Evolutionary conservation across 2,113 vertebrate species (phyloP).

Genomic region (Pogona vitticeps): DNA sequence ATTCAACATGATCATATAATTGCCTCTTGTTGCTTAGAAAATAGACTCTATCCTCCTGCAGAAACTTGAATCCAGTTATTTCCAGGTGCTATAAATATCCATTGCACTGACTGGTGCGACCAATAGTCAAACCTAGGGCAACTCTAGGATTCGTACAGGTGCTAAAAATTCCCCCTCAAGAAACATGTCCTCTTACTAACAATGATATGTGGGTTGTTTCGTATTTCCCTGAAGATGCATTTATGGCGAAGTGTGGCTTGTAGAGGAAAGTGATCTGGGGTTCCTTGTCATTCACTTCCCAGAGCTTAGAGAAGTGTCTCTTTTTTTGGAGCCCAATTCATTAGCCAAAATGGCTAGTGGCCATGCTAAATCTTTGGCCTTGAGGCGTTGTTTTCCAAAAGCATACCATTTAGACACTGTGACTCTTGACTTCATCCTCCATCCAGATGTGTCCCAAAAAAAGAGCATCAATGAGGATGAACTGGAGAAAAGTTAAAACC

Average conservation of each 20-base stretch:
- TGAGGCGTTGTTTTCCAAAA: neutral
- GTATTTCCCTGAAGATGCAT: neutral
- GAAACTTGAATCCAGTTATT: constrained; percentile 25
- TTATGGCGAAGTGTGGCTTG: neutral
- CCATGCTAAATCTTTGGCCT: neutral
- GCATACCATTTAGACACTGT: too few species aligned
- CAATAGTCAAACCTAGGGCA: neutral
- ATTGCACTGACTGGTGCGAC: neutral
- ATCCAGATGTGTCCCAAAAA: neutral
- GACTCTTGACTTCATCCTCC: too few species aligned
- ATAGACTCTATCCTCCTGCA: neutral
- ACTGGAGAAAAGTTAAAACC: neutral
- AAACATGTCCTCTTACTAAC: neutral
- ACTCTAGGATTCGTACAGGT: neutral
- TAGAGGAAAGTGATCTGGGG: neutral
- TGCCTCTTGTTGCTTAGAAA: neutral
- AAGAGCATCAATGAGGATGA: neutral
- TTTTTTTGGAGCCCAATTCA: too few species aligned
- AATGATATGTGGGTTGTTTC: neutral
- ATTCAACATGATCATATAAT: neutral
- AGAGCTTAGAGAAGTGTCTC: too few species aligned
- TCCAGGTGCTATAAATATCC: constrained; percentile 22
- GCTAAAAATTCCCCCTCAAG: neutral
- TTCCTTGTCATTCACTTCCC: neutral
- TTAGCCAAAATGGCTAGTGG: too few species aligned